Percentiles rank a stretch among this genome's conserved stretches.
These are phyloP conservation scores for Chloroclystis v-ata DNA, from an alignment of 2,888 invertebrate species.

Conservation along the genomic window DNA sequence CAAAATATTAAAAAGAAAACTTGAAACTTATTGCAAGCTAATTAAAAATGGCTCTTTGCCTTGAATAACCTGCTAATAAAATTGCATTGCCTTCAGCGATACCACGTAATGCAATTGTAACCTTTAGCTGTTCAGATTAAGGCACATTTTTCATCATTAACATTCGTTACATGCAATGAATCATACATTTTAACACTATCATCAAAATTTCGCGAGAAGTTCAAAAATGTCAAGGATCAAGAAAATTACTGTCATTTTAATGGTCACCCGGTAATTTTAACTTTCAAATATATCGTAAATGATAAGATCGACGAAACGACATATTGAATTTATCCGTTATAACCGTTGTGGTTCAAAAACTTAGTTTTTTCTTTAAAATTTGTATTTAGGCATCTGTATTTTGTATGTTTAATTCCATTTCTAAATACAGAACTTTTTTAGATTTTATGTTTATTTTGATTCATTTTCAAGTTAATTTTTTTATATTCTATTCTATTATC, in stretches of 20 bases:
- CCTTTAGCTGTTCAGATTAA: background rate
- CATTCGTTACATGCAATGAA: background rate
- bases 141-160: background rate
- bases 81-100: background rate
- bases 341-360: too few species aligned
- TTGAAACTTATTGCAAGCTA: background rate
- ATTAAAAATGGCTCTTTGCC: background rate
- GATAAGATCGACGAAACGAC: background rate
- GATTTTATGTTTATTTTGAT: too few species aligned
- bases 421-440: too few species aligned
- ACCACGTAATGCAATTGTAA: background rate
- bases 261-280: slow-evolving; percentile 35
- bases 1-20: too few species aligned
- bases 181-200: slow-evolving; percentile 15
- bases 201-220: slow-evolving; percentile 15
- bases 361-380: too few species aligned
- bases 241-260: slow-evolving; percentile 42
- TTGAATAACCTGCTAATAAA: background rate
- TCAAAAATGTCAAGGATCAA: slow-evolving; percentile 44
- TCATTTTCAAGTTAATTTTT: too few species aligned
- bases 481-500: too few species aligned
- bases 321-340: too few species aligned
- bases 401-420: too few species aligned
- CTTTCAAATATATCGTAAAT: slow-evolving; percentile 36
- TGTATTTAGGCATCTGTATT: too few species aligned